Percentiles rank a stretch among this genome's conserved stretches.
Conservation (phyloP, 2,888 invertebrate species). For the Polydrusus pterygomalis region DNA sequence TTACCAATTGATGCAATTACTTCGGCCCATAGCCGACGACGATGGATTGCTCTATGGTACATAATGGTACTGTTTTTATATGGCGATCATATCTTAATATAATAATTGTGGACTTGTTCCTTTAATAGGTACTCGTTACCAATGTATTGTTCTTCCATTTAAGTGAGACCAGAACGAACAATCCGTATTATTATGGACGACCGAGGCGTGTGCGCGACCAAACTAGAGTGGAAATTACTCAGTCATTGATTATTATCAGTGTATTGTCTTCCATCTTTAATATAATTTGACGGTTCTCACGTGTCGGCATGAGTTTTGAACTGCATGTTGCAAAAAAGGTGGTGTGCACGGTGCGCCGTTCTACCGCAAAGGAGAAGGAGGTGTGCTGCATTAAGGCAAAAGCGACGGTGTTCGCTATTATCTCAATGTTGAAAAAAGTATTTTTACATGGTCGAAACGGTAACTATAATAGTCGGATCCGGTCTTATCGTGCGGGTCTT, state of each 20-base stretch:
- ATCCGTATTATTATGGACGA: conserved; percentile 36
- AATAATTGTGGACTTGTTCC: conserved; percentile 52
- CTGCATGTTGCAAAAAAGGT: too few relatives aligned
- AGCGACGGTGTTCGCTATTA: too few relatives aligned
- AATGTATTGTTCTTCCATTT: conserved; percentile 50
- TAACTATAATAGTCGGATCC: too few relatives aligned
- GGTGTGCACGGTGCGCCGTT: too few relatives aligned
- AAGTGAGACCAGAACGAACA: conserved; percentile 28
- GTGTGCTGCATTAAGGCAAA: too few relatives aligned
- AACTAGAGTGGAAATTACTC: conserved; percentile 36
- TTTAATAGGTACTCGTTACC: conserved; percentile 52
- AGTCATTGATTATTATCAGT: conserved; percentile 22
- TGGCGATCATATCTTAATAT: conserved; percentile 55
- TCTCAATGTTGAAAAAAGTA: too few relatives aligned
- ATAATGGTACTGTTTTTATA: conserved; percentile 55
- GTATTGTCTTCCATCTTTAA: neutral
- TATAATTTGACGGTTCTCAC: neutral
- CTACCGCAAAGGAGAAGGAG: too few relatives aligned
- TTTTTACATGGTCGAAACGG: too few relatives aligned
- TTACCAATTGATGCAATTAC: conserved; percentile 70
- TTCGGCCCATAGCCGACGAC: conserved; percentile 45
- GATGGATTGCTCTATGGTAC: conserved; percentile 46
- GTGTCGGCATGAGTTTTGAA: too few relatives aligned
- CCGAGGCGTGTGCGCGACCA: conserved; percentile 43
- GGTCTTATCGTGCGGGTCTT: too few relatives aligned